Conservation (phyloP, 2,113 vertebrate species). For the Synchiropus splendidus region DNA sequence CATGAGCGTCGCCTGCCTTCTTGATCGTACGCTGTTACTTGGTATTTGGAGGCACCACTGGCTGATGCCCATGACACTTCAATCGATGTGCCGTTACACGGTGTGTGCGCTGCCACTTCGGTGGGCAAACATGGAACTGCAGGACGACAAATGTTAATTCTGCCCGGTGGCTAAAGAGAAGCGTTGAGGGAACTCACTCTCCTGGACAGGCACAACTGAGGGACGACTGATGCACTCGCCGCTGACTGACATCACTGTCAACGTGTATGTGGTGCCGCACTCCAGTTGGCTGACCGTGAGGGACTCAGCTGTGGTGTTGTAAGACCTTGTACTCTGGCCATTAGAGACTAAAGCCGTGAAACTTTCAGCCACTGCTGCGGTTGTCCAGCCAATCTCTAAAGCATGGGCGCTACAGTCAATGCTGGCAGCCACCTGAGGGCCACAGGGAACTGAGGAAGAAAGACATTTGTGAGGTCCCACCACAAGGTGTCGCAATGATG, state of each 20-base stretch:
- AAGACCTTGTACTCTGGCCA: background rate
- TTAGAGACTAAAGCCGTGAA: constrained; percentile 36
- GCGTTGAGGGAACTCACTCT: constrained; percentile 42
- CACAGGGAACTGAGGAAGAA: constrained; percentile 59
- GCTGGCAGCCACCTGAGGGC: constrained; percentile 31
- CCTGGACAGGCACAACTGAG: constrained; percentile 20
- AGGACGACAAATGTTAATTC: constrained; percentile 3
- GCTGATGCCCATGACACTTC: constrained; percentile 54
- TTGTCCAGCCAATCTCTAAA: constrained; percentile 44
- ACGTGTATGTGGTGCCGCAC: constrained; percentile 47
- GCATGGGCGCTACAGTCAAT: constrained; percentile 46
- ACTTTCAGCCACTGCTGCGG: constrained; percentile 10
- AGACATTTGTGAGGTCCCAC: background rate
- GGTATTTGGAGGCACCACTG: constrained; percentile 44
- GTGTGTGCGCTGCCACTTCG: constrained; percentile 26
- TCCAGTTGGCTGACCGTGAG: constrained; percentile 28
- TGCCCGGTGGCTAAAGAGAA: background rate
- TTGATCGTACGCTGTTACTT: constrained; percentile 18
- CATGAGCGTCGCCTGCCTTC: constrained; percentile 19
- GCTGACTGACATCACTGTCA: constrained; percentile 47
- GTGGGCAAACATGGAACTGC: constrained; percentile 62
- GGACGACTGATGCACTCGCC: constrained; percentile 50
- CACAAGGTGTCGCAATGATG: background rate
- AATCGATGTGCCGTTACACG: constrained; percentile 38
- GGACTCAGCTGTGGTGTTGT: constrained; percentile 24